Percentiles rank a stretch among this genome's conserved stretches.
Conservation (phyloP, 2,888 invertebrate genomes). For the Magallana nippona region DNA sequence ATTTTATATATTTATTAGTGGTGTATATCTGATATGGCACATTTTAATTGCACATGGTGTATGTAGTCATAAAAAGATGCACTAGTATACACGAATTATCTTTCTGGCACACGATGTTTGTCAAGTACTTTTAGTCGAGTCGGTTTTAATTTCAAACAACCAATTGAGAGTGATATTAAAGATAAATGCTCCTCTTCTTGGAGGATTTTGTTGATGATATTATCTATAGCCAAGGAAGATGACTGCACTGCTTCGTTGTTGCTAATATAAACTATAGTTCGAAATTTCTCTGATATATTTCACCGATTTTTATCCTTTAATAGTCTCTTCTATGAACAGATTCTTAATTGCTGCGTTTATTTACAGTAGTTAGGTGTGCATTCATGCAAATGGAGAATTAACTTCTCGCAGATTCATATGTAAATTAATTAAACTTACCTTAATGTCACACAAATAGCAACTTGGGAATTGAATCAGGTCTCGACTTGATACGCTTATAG, state of each 20-base stretch:
- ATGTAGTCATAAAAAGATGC: too few species aligned
- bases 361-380: not conserved
- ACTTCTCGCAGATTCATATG: conserved; percentile 9
- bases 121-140: too few species aligned
- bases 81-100: too few species aligned
- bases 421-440: conserved; percentile 31
- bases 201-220: too few species aligned
- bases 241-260: not conserved
- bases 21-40: too few species aligned
- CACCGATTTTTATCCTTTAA: not conserved
- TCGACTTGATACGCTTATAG: not conserved
- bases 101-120: too few species aligned
- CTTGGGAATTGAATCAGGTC: not conserved
- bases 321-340: not conserved
- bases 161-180: too few species aligned
- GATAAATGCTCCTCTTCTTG: too few species aligned
- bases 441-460: conserved; percentile 7
- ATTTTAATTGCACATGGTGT: too few species aligned
- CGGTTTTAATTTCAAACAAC: too few species aligned
- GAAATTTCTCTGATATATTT: conserved; percentile 10
- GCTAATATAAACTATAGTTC: conserved; percentile 17
- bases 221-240: too few species aligned
- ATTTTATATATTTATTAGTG: too few species aligned
- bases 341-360: not conserved
- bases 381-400: not conserved